Percentiles rank a stretch among this genome's conserved stretches.
phyloP scores from a whole-genome alignment of 37 sponge, comb jelly and placozoan genomes.

The Beroe ovata region DNA sequence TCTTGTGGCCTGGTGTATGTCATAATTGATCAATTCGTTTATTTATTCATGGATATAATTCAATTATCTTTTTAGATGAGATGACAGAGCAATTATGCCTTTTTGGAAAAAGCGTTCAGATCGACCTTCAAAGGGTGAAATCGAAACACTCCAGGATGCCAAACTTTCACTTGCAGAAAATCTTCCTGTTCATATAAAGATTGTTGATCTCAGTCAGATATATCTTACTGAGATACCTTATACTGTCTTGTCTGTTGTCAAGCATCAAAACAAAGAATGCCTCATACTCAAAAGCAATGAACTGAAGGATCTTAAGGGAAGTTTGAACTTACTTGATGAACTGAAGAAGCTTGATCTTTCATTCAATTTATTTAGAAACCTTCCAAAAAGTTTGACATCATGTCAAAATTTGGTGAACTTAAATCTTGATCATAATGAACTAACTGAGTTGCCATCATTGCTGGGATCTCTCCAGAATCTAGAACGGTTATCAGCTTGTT shows the following conservation, averaged over 20 bases:
- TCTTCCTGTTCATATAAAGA: constrained; percentile 54
- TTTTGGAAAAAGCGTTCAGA: constrained; percentile 47
- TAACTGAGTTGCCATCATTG: neutral
- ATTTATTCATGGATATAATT: too few relatives aligned
- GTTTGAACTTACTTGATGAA: constrained; percentile 24
- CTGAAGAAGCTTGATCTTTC: constrained; percentile 29
- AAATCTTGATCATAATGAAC: constrained; percentile 34
- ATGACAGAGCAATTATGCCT: constrained; percentile 8
- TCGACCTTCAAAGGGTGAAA: constrained; percentile 59
- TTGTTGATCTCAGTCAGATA: constrained; percentile 35
- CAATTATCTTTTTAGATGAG: too few relatives aligned
- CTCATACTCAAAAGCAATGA: constrained; percentile 56
- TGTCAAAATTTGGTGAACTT: constrained; percentile 11
- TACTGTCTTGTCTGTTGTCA: constrained; percentile 12
- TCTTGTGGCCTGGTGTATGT: too few relatives aligned
- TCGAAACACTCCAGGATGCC: constrained; percentile 40
- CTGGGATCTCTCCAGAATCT: constrained; percentile 54
- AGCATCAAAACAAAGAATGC: constrained; percentile 48
- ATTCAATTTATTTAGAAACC: neutral
- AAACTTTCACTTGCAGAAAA: constrained; percentile 55
- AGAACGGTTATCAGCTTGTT: neutral
- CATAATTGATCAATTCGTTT: too few relatives aligned
- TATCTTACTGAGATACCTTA: constrained; percentile 34
- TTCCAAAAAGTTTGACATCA: constrained; percentile 30
- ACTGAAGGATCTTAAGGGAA: constrained; percentile 26